Evolutionary conservation across 2,797 vertebrate species (phyloP).

Genomic region (Malurus leucopterus): DNA sequence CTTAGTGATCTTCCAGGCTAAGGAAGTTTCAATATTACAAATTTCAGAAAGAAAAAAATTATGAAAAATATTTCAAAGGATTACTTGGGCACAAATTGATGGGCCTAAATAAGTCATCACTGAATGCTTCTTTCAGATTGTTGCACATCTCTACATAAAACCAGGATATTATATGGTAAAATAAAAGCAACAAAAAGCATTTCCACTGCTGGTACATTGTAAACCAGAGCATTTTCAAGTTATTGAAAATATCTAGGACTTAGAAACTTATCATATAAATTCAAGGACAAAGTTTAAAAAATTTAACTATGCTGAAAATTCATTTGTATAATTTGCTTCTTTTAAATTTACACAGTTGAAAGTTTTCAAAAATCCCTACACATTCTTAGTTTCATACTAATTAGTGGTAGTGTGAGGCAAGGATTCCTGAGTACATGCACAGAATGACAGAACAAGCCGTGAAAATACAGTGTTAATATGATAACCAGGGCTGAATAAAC

Average conservation of each 20-base stretch:
- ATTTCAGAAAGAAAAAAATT: background rate
- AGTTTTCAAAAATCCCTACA: background rate
- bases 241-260: background rate
- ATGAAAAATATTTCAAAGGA: background rate
- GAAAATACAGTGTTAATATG: background rate
- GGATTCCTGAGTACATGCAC: background rate
- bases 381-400: background rate
- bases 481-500: background rate
- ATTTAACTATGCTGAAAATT: background rate
- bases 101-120: background rate
- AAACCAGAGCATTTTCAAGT: background rate
- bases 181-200: background rate
- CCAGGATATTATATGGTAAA: background rate
- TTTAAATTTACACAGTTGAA: background rate
- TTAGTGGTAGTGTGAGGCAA: background rate
- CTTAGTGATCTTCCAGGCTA: background rate
- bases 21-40: background rate
- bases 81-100: background rate
- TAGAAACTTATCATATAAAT: background rate
- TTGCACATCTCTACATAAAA: background rate
- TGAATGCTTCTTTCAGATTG: background rate
- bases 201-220: background rate
- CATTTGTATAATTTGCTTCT: background rate
- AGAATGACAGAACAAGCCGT: background rate
- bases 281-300: background rate